Evolutionary conservation across 2,888 invertebrate species (phyloP).

Genomic region (Myopa tessellatipennis): DNA sequence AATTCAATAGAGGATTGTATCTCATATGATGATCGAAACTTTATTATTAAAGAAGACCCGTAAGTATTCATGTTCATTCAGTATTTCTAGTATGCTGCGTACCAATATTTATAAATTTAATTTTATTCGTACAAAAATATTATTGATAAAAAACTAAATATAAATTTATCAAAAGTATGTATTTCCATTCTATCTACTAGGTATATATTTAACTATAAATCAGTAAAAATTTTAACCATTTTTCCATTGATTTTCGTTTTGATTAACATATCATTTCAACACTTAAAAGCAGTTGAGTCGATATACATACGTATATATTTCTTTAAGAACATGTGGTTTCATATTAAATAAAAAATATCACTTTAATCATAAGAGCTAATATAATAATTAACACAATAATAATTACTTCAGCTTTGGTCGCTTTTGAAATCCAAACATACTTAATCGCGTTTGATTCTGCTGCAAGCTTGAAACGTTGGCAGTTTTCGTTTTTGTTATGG

Average conservation of each 20-base stretch:
- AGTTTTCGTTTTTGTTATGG: conserved; percentile 37
- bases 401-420: conserved; percentile 68
- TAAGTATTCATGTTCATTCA: conserved; percentile 54
- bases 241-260: neutral
- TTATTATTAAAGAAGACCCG: conserved; percentile 64
- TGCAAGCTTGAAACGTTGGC: conserved; percentile 6
- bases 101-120: too few relatives aligned
- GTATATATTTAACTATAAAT: neutral
- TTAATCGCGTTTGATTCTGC: conserved; percentile 72
- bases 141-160: neutral
- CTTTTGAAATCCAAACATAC: conserved; percentile 76
- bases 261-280: too few relatives aligned
- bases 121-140: too few relatives aligned
- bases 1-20: conserved; percentile 62
- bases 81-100: too few relatives aligned
- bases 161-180: neutral
- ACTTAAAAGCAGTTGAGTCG: too few relatives aligned
- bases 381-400: conserved; percentile 16
- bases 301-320: too few relatives aligned
- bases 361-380: conserved; percentile 4
- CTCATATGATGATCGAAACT: conserved; percentile 68
- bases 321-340: too few relatives aligned
- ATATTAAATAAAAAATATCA: conserved; percentile 18
- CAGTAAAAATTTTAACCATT: neutral
- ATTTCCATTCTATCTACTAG: neutral